These are phyloP conservation scores for Noctua pronuba DNA, from an alignment of 2,888 invertebrate species.

Conservation along the genomic window DNA sequence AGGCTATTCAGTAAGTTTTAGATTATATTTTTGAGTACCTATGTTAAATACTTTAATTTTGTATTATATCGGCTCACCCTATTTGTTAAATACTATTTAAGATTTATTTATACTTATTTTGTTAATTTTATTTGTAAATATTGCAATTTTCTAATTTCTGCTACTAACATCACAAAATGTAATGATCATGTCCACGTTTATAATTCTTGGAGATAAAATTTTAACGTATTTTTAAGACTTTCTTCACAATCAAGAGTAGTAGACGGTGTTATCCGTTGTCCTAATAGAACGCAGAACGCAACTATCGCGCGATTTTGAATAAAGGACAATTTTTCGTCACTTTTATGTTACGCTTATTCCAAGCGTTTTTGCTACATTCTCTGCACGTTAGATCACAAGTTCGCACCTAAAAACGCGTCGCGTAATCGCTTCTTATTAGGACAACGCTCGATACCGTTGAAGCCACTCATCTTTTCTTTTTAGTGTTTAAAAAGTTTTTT, in stretches of 20 bases:
- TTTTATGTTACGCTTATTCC: background rate
- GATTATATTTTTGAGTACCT: slow-evolving; percentile 55
- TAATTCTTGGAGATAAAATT: slow-evolving; percentile 47
- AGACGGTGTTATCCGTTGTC: background rate
- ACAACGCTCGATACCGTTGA: background rate
- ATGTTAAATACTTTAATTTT: slow-evolving; percentile 64
- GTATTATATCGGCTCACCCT: slow-evolving; percentile 57
- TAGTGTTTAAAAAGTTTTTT: slow-evolving; percentile 58
- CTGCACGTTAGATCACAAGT: background rate
- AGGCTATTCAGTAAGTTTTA: slow-evolving; percentile 61
- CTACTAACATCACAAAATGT: slow-evolving; percentile 63
- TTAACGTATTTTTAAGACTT: slow-evolving; percentile 50
- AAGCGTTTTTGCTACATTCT: background rate
- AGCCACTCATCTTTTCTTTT: slow-evolving; percentile 27
- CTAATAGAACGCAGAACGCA: slow-evolving; percentile 2
- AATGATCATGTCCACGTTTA: slow-evolving; percentile 46
- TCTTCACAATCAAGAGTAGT: slow-evolving; percentile 19
- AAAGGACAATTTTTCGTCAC: background rate
- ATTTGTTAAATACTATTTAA: slow-evolving; percentile 62
- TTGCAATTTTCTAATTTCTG: slow-evolving; percentile 52
- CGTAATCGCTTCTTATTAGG: background rate
- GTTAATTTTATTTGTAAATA: slow-evolving; percentile 67
- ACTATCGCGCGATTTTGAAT: slow-evolving; percentile 1
- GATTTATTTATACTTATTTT: slow-evolving; percentile 59
- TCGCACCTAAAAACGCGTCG: background rate